Evolutionary conservation across 2,888 invertebrate genomes (phyloP).

Genomic region (Biston betularia): DNA sequence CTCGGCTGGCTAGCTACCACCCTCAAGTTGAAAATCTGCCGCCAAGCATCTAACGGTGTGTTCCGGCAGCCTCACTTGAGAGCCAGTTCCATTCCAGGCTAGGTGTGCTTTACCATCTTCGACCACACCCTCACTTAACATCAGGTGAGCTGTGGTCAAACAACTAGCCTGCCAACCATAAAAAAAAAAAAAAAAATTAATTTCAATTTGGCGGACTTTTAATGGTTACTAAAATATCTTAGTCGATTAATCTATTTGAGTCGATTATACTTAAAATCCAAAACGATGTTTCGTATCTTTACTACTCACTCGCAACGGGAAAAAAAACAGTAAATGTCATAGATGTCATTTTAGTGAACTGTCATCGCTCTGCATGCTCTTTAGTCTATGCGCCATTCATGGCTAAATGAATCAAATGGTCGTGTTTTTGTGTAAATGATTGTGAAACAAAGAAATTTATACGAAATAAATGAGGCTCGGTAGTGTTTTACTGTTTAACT

Average conservation of each 20-base stretch:
- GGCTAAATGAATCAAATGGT: conserved; percentile 71
- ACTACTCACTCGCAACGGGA: not conserved
- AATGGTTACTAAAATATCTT: not conserved
- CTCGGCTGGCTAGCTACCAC: too few species aligned
- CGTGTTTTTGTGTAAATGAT: conserved; percentile 83
- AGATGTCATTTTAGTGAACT: conserved; percentile 55
- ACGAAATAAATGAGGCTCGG: conserved; percentile 84
- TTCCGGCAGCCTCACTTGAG: too few species aligned
- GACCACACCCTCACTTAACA: too few species aligned
- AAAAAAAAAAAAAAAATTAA: too few species aligned
- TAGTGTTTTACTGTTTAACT: conserved; percentile 75
- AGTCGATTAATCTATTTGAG: conserved; percentile 5
- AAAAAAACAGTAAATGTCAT: conserved; percentile 41
- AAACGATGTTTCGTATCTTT: conserved; percentile 20
- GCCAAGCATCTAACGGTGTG: too few species aligned
- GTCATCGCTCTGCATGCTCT: conserved; percentile 55
- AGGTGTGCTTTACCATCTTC: too few species aligned
- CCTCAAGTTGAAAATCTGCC: too few species aligned
- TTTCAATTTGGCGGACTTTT: not conserved
- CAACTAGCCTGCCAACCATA: too few species aligned
- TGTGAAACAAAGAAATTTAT: conserved; percentile 83
- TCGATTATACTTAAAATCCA: not conserved
- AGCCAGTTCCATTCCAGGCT: too few species aligned
- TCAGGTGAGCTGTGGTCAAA: too few species aligned
- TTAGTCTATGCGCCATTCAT: conserved; percentile 60